Evolutionary conservation across 2,113 vertebrate species (phyloP), one percentile per base, ranked within the genome.

Genomic region (Lonchura striata): DNA sequence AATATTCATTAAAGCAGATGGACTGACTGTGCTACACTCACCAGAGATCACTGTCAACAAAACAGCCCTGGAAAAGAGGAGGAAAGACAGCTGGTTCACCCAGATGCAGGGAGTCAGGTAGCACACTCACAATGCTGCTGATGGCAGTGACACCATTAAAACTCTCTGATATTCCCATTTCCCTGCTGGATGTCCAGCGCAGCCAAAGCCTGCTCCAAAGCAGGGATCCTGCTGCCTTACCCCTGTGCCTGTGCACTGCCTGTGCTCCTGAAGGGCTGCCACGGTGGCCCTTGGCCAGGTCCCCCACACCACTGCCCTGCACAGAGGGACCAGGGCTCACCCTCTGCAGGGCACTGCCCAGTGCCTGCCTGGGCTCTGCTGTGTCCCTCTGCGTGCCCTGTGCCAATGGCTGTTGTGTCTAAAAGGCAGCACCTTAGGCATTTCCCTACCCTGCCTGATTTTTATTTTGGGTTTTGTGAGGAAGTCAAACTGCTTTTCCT

Each of bases 121-220:
- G 24, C 66, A 63, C 11, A 7, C 33, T 37, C 81, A 21, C 10
- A 21, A 71, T 5, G 8, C 35, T 50, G 53, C 65, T 72, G 84
- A 18, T 16, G 31, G 7, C 3, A 25, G 15, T 14, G 56, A 41
- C 23, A 42, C 50, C 31, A 41, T 46, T 60, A 54, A 82, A 92
- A 59, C 18, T 65, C 74, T 44, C 75, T 33, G 9, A 24, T 13
- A 44, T 44, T 46, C 22, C 33, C 20, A 6, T 31, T 65, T 3
- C 8, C 4, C 37, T 46, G 37, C 44, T 10, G 39, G 10, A 27
- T 52, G 37, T 57, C 41, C 41, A 30, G 63, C 76, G 28, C 1
- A 6, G 4, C 9, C 16, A 1, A 11, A 63, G 46, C 9, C 28
- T 1, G 1, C n/a, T 60, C 23, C 22, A 31, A 11, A 0, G 0